These are phyloP conservation scores for Cremastobaeus sp. DNA, from an alignment of 2,888 invertebrate species.

Conservation along the genomic window DNA sequence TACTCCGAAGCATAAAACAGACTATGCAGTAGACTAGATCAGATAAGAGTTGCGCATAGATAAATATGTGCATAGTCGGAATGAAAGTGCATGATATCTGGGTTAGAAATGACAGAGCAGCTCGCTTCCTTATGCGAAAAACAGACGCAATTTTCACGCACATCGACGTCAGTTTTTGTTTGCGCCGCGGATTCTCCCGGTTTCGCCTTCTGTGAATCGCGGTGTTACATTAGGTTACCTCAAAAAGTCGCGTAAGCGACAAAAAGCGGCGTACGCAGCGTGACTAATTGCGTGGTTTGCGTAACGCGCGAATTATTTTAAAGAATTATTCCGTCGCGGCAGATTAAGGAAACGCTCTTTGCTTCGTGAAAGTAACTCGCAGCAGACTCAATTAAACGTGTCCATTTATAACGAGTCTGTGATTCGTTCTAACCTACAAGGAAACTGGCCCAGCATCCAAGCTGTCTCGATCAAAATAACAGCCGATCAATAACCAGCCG, in stretches of 20 bases:
- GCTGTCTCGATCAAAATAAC: no score
- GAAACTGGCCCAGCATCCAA: no score
- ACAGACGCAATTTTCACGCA: conserved; percentile 20
- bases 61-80: no score
- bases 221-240: conserved; percentile 23
- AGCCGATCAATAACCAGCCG: no score
- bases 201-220: conserved; percentile 19
- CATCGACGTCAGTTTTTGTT: conserved; percentile 5
- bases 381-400: no score
- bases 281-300: conserved; percentile 37
- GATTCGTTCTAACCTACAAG: no score
- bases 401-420: no score
- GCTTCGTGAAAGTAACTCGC: conserved; percentile 31
- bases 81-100: conserved; percentile 66
- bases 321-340: conserved; percentile 1
- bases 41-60: no score
- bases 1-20: no score
- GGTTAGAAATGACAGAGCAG: conserved; percentile 57
- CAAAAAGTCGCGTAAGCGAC: conserved; percentile 8
- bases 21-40: no score
- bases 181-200: conserved; percentile 13
- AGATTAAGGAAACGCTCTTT: neutral
- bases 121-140: conserved; percentile 20
- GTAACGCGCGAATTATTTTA: conserved; percentile 41
- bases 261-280: conserved; percentile 24